A percentile compares a stretch with the other conserved stretches of the same genome.
These are phyloP conservation scores for Crocidura indochinensis DNA, from an alignment of 2,797 vertebrate species.

Conservation along the genomic window DNA sequence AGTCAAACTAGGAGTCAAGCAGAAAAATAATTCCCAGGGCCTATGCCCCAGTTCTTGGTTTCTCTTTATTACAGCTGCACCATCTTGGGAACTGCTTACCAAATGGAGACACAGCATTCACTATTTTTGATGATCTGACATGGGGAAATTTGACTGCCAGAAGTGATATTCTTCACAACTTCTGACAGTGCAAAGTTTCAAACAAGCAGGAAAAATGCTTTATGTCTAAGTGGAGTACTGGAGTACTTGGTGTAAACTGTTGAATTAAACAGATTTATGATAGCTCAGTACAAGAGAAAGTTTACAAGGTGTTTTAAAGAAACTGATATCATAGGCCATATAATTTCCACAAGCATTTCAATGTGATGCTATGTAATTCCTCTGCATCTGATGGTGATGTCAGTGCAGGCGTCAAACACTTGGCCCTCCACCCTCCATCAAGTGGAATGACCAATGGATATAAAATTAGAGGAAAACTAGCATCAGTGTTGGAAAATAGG, in stretches of 20 bases:
- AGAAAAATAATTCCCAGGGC: background rate
- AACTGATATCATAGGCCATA: constrained; percentile 84
- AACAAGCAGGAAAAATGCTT: constrained; percentile 48
- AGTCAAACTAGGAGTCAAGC: no score
- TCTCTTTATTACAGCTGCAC: background rate
- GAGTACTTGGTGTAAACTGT: constrained; percentile 69
- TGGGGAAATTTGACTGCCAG: constrained; percentile 44
- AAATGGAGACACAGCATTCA: constrained; percentile 33
- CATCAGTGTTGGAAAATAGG: constrained; percentile 80
- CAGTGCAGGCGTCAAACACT: constrained; percentile 65
- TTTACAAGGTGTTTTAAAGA: constrained; percentile 87
- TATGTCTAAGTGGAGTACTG: constrained; percentile 55
- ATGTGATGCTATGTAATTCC: constrained; percentile 70
- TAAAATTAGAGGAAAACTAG: constrained; percentile 79
- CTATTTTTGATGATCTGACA: constrained; percentile 56
- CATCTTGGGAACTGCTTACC: background rate
- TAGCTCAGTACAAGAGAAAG: constrained; percentile 81
- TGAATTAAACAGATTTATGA: constrained; percentile 83
- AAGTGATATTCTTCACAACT: constrained; percentile 61
- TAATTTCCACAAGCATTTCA: constrained; percentile 82
- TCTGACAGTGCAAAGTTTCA: constrained; percentile 70
- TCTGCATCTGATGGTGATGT: constrained; percentile 82
- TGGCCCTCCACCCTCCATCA: constrained; percentile 71
- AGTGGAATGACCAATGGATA: constrained; percentile 70
- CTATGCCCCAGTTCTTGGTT: background rate